Base-by-base conservation (phyloP, 2,888 invertebrate genomes). In the Lasioglossum oenotherae region DNA sequence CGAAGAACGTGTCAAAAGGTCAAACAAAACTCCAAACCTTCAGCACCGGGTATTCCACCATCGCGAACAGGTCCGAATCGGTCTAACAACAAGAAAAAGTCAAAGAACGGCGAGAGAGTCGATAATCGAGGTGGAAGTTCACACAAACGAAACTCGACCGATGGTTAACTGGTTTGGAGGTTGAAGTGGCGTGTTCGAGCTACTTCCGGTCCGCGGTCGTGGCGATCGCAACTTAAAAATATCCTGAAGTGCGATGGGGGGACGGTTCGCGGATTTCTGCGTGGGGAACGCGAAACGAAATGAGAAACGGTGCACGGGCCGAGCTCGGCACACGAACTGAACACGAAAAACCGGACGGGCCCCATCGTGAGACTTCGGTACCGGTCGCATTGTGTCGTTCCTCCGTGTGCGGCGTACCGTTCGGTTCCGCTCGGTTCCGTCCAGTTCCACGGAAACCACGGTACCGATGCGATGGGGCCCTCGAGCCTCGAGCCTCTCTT, bases 291-390 rank as follows among this genome's bases (percentile, higher is more conserved):
- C 81, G 77, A 60, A 78, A 78, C 86, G 64, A 64, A 80, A 80
- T 27, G 69, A 85, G 78, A 81, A 76, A 81, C 81, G 83, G 69
- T 81, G 88, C 84, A 87, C 91, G 82, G 87, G 75, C 69, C 87
- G 90, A 91, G 87, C 87, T 91, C 91, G 88, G 67, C 88, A 88
- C 91, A 89, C 90, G 82, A 90, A 91, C 91, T 91, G 91, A 91
- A 85, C 90, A 91, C 90, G 91, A 90, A 91, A 91, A 90, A 84
- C 82, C 84, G 82, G 82, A 74, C 79, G 83, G 81, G 80, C 78
- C 86, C 82, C 76, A 41, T 89, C 89, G 89, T 87, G 87, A 84
- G 84, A 83, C 87, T 78, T 87, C 87, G 85, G 83, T 78, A 73
- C 74, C 85, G 87, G 74, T 81, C 86, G 88, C 81, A 76, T 78